Conservation (phyloP, 2,113 vertebrate genomes). For the Gymnobelideus leadbeateri region DNA sequence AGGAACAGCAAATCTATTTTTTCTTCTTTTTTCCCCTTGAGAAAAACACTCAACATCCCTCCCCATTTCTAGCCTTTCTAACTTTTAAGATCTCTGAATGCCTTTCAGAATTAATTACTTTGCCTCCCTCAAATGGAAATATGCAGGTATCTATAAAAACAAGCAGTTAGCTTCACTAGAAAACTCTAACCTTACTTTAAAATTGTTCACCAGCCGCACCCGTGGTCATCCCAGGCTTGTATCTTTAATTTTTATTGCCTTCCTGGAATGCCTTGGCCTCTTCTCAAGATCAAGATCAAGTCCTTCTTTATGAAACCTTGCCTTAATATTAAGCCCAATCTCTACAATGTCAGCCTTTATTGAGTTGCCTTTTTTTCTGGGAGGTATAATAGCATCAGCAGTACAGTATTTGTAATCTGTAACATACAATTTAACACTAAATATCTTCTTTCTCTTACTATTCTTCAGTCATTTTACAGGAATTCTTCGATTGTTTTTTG, state of each 20-base stretch:
- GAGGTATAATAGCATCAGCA: background rate
- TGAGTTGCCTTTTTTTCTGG: background rate
- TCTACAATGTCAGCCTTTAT: background rate
- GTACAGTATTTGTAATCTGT: background rate
- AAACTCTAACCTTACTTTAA: background rate
- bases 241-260: background rate
- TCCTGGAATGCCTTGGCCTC: background rate
- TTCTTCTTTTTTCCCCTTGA: constrained; percentile 38
- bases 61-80: background rate
- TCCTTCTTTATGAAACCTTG: background rate
- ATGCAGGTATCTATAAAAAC: constrained; percentile 2
- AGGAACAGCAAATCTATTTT: constrained; percentile 53
- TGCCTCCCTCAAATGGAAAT: constrained; percentile 24
- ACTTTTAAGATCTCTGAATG: constrained; percentile 46
- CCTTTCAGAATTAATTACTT: constrained; percentile 53
- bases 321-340: background rate
- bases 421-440: constrained; percentile 2
- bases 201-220: background rate
- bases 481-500: too few relatives aligned
- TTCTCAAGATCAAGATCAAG: constrained; percentile 31
- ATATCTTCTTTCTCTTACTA: constrained; percentile 22
- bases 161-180: background rate
- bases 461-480: background rate
- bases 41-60: constrained; percentile 52
- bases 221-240: background rate